Conservation (phyloP, 2,888 invertebrate genomes). For the Drosophila anomalata region DNA sequence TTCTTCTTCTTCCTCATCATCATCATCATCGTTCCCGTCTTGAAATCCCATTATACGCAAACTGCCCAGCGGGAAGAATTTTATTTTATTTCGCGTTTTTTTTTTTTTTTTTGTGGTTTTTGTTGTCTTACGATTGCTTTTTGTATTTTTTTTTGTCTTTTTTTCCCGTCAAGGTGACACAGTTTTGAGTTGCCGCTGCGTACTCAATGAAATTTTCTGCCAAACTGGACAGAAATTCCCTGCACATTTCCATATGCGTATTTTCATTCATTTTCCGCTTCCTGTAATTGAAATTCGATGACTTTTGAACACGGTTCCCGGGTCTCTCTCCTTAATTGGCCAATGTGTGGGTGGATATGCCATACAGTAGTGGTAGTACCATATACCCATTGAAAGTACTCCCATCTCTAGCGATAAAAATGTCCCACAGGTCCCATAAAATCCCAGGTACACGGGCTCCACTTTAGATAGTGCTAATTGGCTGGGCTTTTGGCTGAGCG, state of each 20-base stretch:
- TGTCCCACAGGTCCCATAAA: slow-evolving; percentile 24
- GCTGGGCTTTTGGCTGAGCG: slow-evolving; percentile 1
- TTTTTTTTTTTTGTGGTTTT: not conserved
- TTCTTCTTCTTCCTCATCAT: not conserved
- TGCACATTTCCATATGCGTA: slow-evolving; percentile 50
- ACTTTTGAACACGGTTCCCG: slow-evolving; percentile 6
- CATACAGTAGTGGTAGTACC: not conserved
- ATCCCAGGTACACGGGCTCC: not conserved
- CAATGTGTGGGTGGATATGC: slow-evolving; percentile 15
- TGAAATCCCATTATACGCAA: slow-evolving; percentile 13
- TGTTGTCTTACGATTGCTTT: slow-evolving; percentile 26
- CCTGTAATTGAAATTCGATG: slow-evolving; percentile 62
- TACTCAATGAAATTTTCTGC: slow-evolving; percentile 51
- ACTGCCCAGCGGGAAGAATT: slow-evolving; percentile 31
- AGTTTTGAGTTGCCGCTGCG: slow-evolving; percentile 37
- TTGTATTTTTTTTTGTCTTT: slow-evolving; percentile 6
- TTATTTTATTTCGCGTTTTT: slow-evolving; percentile 21
- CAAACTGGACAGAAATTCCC: slow-evolving; percentile 32
- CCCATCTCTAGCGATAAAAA: slow-evolving; percentile 3
- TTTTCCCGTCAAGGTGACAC: slow-evolving; percentile 64
- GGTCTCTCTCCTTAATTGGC: slow-evolving; percentile 9
- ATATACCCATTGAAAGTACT: too few species aligned
- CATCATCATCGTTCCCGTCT: not conserved
- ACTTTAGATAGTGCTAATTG: slow-evolving; percentile 37
- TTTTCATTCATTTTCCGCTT: slow-evolving; percentile 68